Percentiles rank a stretch among this genome's conserved stretches.
These are phyloP conservation scores for Edolisoma coerulescens DNA, from an alignment of 2,113 vertebrate genomes.

Conservation along the genomic window DNA sequence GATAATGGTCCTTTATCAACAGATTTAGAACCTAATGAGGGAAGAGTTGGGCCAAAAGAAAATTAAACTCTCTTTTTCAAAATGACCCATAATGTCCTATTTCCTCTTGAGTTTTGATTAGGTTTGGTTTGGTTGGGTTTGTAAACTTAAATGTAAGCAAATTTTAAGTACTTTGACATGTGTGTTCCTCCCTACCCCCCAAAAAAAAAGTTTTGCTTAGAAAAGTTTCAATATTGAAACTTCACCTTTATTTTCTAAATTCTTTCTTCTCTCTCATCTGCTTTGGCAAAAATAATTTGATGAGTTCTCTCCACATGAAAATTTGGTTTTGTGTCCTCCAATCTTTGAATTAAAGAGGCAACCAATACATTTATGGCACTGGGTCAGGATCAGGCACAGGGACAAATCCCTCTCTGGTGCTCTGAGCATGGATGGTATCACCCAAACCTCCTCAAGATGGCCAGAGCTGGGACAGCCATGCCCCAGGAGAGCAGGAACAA, in stretches of 20 bases:
- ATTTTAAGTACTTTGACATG: not conserved
- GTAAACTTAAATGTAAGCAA: not conserved
- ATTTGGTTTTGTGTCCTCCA: not conserved
- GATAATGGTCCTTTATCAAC: not conserved
- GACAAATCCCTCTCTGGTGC: not conserved
- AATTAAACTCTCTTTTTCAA: not conserved
- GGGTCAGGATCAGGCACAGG: not conserved
- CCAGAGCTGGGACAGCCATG: not conserved
- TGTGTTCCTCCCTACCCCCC: not conserved
- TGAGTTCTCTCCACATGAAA: not conserved
- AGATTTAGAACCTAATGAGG: not conserved
- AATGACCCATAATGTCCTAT: not conserved
- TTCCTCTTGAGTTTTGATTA: not conserved
- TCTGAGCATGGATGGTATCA: not conserved
- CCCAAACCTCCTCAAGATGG: not conserved
- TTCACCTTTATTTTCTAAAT: not conserved
- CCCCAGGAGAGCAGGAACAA: not conserved
- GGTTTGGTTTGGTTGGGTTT: not conserved
- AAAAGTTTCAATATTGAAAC: not conserved
- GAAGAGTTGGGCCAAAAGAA: not conserved
- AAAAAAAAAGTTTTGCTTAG: not conserved
- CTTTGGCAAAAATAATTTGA: not conserved
- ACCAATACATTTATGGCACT: not conserved
- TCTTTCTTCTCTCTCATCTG: not conserved
- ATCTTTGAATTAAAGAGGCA: not conserved